phyloP scores from a whole-genome alignment of 2,797 vertebrate species.

The Falco biarmicus region DNA sequence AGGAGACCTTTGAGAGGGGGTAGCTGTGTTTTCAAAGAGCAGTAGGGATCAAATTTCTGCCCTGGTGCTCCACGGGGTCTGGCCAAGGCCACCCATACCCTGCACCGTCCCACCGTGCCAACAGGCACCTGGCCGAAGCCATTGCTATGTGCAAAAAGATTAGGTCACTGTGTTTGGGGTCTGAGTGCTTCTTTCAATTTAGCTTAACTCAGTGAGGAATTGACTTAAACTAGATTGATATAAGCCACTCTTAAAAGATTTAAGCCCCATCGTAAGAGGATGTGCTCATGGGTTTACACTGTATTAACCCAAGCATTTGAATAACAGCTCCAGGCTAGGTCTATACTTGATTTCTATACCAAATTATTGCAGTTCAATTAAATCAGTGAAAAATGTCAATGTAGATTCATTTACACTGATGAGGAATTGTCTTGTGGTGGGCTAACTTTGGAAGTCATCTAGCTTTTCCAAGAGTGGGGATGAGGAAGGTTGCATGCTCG shows the following conservation, averaged over 20 bases:
- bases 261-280: constrained; percentile 60
- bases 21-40: background rate
- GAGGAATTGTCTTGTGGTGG: background rate
- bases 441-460: background rate
- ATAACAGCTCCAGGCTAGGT: constrained; percentile 58
- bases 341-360: constrained; percentile 36
- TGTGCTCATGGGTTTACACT: constrained; percentile 65
- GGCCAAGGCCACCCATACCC: background rate
- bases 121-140: background rate
- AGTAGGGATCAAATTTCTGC: background rate
- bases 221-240: constrained; percentile 70
- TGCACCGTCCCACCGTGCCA: background rate
- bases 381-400: background rate
- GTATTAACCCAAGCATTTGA: constrained; percentile 64
- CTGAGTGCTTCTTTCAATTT: constrained; percentile 65
- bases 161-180: constrained; percentile 33
- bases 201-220: constrained; percentile 61
- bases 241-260: constrained; percentile 68
- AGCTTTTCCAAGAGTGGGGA: background rate
- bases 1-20: background rate
- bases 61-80: background rate
- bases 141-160: background rate
- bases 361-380: constrained; percentile 32
- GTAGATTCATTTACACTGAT: background rate
- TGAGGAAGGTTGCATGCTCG: accelerated